Percentiles rank a stretch among this genome's conserved stretches.
Evolutionary conservation across 2,888 invertebrate species (phyloP).

Genomic region (Ornithoptera priamus): DNA sequence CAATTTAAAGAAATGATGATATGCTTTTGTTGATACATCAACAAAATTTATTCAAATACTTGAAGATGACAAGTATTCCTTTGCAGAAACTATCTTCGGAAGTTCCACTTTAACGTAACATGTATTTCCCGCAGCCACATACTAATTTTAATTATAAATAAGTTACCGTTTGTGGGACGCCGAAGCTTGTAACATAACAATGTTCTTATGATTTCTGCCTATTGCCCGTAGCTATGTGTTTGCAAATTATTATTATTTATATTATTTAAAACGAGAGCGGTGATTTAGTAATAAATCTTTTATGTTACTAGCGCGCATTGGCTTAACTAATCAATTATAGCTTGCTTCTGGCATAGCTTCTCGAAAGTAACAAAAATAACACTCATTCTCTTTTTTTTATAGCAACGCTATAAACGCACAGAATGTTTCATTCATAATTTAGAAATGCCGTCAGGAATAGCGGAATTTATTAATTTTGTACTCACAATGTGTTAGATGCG

Average conservation of each 20-base stretch:
- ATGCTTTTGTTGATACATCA: no score
- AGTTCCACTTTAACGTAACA: no score
- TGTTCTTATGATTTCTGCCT: no score
- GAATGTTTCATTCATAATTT: background rate
- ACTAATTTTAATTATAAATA: no score
- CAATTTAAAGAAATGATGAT: no score
- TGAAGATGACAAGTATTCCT: no score
- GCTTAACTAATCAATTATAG: conserved; percentile 20
- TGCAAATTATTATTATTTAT: background rate
- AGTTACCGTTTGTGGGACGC: no score
- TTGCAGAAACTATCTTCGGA: no score
- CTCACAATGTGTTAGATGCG: background rate
- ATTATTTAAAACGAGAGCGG: background rate
- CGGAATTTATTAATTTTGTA: background rate
- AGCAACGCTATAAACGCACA: background rate
- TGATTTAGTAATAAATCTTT: conserved; percentile 1
- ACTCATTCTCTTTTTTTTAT: conserved; percentile 4
- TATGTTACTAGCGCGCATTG: conserved; percentile 9
- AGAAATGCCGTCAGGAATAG: background rate
- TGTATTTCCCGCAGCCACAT: no score
- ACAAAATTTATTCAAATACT: no score
- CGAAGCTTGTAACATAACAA: no score
- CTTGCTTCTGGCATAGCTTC: conserved; percentile 8
- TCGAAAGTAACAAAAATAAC: conserved; percentile 19
- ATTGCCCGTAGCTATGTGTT: background rate